Percentiles rank a stretch among this genome's conserved stretches.
Evolutionary conservation across 2,888 invertebrate species (phyloP).

Genomic region (Pyralis farinalis): DNA sequence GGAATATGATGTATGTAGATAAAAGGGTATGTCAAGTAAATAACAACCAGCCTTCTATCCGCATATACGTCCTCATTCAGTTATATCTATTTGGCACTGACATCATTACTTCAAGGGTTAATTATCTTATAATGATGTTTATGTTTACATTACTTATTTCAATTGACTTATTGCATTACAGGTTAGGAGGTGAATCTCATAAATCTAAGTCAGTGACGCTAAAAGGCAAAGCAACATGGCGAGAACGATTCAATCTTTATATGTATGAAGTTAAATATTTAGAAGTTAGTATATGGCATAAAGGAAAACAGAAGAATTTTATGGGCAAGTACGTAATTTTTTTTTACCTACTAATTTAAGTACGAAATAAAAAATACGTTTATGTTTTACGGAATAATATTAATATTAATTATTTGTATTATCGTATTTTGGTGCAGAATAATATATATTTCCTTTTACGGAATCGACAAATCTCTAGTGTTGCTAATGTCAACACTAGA

Average conservation of each 20-base stretch:
- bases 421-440: no score
- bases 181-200: constrained; percentile 62
- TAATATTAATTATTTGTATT: no score
- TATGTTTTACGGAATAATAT: no score
- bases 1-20: no score
- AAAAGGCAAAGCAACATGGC: constrained; percentile 62
- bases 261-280: constrained; percentile 58
- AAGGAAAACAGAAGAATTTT: constrained; percentile 68
- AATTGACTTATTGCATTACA: constrained; percentile 27
- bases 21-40: neutral
- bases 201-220: constrained; percentile 61
- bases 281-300: constrained; percentile 69
- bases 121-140: neutral
- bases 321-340: constrained; percentile 59
- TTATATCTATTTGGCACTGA: neutral
- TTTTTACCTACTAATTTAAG: no score
- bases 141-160: neutral
- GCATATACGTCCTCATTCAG: neutral
- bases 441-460: no score
- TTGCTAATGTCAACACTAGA: no score
- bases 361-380: no score
- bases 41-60: neutral
- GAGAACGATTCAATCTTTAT: constrained; percentile 65
- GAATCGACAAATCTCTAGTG: no score
- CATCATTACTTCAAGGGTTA: neutral